phyloP scores from a whole-genome alignment of 2,797 vertebrate genomes.

The Oreonectes daqikongensis region DNA sequence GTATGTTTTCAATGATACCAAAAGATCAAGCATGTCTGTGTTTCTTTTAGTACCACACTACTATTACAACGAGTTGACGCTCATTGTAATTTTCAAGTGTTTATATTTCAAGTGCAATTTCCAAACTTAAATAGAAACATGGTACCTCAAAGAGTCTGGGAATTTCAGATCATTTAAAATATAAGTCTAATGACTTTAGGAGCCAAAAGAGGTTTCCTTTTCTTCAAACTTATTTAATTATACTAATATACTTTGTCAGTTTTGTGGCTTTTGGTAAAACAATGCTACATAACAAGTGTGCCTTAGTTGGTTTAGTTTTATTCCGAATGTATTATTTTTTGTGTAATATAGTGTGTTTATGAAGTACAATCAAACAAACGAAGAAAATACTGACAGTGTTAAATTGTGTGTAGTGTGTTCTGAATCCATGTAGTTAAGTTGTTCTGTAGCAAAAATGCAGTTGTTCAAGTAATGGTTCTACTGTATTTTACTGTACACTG shows the following conservation, averaged over 20 bases:
- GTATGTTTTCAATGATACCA: background rate
- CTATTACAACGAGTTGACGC: background rate
- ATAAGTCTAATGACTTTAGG: background rate
- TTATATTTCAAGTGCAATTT: background rate
- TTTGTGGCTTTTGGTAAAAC: background rate
- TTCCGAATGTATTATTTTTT: constrained; percentile 3
- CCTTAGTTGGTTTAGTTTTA: background rate
- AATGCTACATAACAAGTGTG: constrained; percentile 1
- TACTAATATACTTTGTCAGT: constrained; percentile 9
- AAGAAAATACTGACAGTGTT: constrained; percentile 17
- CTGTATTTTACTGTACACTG: constrained; percentile 62
- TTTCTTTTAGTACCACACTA: background rate
- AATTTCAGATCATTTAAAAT: background rate
- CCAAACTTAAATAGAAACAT: background rate
- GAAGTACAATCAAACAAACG: constrained; percentile 33
- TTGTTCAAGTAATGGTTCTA: constrained; percentile 49
- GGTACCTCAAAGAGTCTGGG: background rate
- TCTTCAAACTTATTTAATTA: constrained; percentile 8
- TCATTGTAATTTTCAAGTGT: background rate
- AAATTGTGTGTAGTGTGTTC: background rate
- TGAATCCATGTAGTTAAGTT: constrained; percentile 3
- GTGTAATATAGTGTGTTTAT: constrained; percentile 16
- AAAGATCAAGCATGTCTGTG: background rate
- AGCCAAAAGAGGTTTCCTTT: background rate
- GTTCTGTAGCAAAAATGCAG: constrained; percentile 40